A percentile compares a stretch with the other conserved stretches of the same genome.
These are phyloP conservation scores for Tetragonula carbonaria DNA, from an alignment of 2,888 invertebrate genomes.

Conservation along the genomic window DNA sequence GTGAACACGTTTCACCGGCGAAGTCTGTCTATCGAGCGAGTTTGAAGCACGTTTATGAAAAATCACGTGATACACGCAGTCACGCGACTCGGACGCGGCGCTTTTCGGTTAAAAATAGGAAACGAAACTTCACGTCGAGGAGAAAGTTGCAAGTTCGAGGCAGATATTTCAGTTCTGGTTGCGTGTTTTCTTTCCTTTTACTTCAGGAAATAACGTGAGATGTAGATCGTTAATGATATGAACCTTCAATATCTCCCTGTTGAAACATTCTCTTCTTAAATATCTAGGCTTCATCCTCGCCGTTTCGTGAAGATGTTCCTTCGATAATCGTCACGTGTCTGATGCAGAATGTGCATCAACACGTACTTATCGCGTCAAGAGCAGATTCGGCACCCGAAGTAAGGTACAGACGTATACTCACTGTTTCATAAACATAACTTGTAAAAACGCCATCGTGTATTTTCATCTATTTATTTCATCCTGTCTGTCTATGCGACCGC, in stretches of 20 bases:
- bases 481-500: no score
- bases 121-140: not conserved
- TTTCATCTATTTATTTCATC: no score
- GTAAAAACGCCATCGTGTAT: not conserved
- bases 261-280: not conserved
- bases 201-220: no score
- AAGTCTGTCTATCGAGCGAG: constrained; percentile 15
- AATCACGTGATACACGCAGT: constrained; percentile 6
- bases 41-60: not conserved
- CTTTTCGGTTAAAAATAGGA: not conserved
- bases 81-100: constrained; percentile 5
- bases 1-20: constrained; percentile 48
- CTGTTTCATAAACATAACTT: constrained; percentile 2
- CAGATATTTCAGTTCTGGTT: not conserved
- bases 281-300: not conserved
- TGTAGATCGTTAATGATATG: not conserved
- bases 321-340: constrained; percentile 9
- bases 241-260: not conserved
- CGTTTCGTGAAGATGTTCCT: constrained; percentile 9
- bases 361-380: constrained; percentile 19
- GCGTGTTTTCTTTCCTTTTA: not conserved
- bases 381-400: not conserved
- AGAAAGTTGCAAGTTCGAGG: not conserved
- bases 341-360: constrained; percentile 16
- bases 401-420: not conserved